A percentile compares a stretch with the other conserved stretches of the same genome.
These are phyloP conservation scores for Drosophila nikananu DNA, from an alignment of 1,140 invertebrate genomes.

Conservation along the genomic window DNA sequence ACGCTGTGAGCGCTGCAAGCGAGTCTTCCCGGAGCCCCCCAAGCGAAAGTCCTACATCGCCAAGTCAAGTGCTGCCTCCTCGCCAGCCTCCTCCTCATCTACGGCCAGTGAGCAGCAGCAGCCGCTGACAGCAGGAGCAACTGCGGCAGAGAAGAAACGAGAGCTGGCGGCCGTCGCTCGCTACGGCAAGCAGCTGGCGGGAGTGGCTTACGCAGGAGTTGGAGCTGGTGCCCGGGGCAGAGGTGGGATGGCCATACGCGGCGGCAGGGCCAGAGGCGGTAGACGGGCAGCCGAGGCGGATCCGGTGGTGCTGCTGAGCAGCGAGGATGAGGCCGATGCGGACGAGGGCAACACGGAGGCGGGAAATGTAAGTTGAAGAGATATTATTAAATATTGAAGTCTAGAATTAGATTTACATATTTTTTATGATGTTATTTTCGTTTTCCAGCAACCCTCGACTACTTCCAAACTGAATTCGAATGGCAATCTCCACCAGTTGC, in stretches of 20 bases:
- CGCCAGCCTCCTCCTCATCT: conserved; percentile 57
- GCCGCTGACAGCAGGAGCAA: conserved; percentile 67
- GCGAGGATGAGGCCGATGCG: conserved; percentile 87
- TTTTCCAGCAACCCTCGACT: conserved; percentile 19
- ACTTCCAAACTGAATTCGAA: conserved; percentile 50
- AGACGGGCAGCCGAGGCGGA: conserved; percentile 86
- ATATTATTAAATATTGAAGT: no score
- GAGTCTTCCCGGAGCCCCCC: conserved; percentile 87
- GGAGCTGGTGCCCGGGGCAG: conserved; percentile 46
- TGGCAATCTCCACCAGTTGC: conserved; percentile 32
- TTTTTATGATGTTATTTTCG: neutral
- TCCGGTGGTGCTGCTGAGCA: conserved; percentile 88
- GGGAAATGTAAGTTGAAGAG: conserved; percentile 52
- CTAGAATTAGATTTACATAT: no score
- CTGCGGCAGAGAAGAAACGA: conserved; percentile 67
- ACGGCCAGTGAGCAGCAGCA: conserved; percentile 29
- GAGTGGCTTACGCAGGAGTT: conserved; percentile 9
- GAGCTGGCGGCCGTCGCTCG: conserved; percentile 40
- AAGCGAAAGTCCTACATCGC: conserved; percentile 86
- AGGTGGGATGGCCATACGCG: conserved; percentile 62
- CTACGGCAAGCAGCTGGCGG: conserved; percentile 36
- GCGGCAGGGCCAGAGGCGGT: conserved; percentile 64
- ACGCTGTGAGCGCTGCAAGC: conserved; percentile 89
- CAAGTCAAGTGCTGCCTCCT: conserved; percentile 48
- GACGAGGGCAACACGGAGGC: conserved; percentile 58